Base-by-base conservation (phyloP, 2,113 vertebrate genomes). In the Ageneiosus marmoratus region DNA sequence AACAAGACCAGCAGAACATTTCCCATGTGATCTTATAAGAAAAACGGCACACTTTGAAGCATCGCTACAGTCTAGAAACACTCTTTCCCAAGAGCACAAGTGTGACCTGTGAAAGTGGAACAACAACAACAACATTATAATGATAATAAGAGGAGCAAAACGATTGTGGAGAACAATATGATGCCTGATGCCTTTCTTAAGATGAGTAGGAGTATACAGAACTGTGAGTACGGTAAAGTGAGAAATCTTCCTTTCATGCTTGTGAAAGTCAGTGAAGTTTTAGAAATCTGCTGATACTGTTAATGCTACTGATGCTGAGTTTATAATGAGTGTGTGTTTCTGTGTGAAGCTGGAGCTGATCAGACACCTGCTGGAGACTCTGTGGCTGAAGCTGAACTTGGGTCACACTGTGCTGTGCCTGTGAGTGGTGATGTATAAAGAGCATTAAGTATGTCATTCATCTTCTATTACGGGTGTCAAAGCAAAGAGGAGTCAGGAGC, bases 271-370 rank as follows among this genome's bases (percentile, higher is more conserved):
- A 63, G 27, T 6, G 27, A 63, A n/a, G 56, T 11, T n/a, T 58
- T n/a, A 27, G n/a, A 60, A 58, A 60, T 75, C 18, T 3, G 81
- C 16, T 41, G 50, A 5, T n/a, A 48, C 48, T 70, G 41, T 20
- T n/a, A n/a, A n/a, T n/a, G n/a, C 2, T 62, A 29, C 32, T 77
- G 41, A 74, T 75, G 46, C 41, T 58, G 11, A 16, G 27, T 32
- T 37, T 37, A 15, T 50, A 70, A 29, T 74, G 72, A 11, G 41
- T 48, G 70, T 55, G 34, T 37, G 51, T 41, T 9, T 77, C 5
- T 65, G 65, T 81, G 46, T 94, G 67, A 90, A 99, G 97, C 90
- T 99, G 94, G 94, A 95, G 88, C 93, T 98, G 89, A 90, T 97
- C 80, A 94, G 96, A 90, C 91, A 90, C 89, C 93, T 98, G 88